Base-by-base conservation (phyloP, 2,797 vertebrate genomes). In the Meda fulgida region DNA sequence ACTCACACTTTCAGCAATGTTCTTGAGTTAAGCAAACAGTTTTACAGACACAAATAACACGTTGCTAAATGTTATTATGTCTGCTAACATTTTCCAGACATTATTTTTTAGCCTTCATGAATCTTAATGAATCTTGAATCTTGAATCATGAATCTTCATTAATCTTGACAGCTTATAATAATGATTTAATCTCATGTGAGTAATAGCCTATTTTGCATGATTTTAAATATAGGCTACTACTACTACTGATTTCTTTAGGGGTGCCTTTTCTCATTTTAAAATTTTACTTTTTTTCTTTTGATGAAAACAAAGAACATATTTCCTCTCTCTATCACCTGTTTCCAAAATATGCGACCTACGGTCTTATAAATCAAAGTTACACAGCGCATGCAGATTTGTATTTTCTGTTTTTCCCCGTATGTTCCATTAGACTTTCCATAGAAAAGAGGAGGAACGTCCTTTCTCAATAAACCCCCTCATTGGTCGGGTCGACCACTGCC, bases 381-480 rank as follows among this genome's bases (percentile, higher is more conserved):
- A 53, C 5, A 7, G 29, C 7, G 7, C 7, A 18, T n/a, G 21
- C 31, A 6, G 34, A 53, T 18, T 38, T 58, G 21, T 5, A 6
- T 66, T 66, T 65, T 63, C 23, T 13, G 5, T 2, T 43, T 43
- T 29, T 14, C 3, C 38, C 43, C 1, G 4, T 46, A 34, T 79
- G 84, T 65, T 48, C 69, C 23, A 14, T 21, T 2, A 4, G 78
- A 65, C 87, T 84, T 53, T 53, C 87, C 88, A 48, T 89, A 85
- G 63, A 4, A 65, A 46, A 58, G 40, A 38, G 66, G 46, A 19
- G 55, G 31, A 9, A 66, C 86, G 79, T 46, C 11, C 14, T 2
- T 14, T 58, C 80, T 88, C 69, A 80, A 51, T 40, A 65, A 73
- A 48, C 89, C 76, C 53, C 53, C 53, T 0, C n/a, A 85, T 75